Base-by-base conservation (phyloP, 1,140 invertebrate species). In the Drosophila nigrodunni region DNA sequence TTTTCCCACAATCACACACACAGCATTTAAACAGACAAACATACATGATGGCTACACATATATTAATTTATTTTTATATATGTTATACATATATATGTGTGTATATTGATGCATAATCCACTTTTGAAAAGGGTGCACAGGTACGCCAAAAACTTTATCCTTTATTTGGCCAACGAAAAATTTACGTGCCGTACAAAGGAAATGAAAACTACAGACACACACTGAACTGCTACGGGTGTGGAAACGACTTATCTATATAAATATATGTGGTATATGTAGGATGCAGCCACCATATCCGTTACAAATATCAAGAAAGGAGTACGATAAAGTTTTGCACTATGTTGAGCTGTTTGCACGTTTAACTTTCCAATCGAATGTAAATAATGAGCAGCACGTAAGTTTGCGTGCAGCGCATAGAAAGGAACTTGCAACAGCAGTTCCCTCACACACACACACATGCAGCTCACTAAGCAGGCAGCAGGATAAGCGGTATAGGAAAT, bases 361-460 rank as follows among this genome's bases (percentile, higher is more conserved):
- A 88, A 89, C 83, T 89, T 88, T 72, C 83, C 83, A 89, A 88
- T 88, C 83, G 83, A 88, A 88, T 89, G 85, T 88, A 89, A 88
- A 88, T 89, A 88, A 88, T 89, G 85, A 80, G 71, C 75, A 70
- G 67, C 80, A 78, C 77, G 76, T 71, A 71, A 80, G 52, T 64
- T 83, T 62, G 64, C 72, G 68, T 77, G 74, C 73, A 58, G 39
- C 57, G 43, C 61, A 47, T 37, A 52, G 58, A n/a, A 62, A 60
- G 52, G n/a, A 13, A 30, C 54, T 57, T 49, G 50, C 58, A 30
- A 43, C 44, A 57, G 10, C 21, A 2, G 15, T 11, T 62, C 49
- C 50, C 62, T 46, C 47, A 67, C 43, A 58, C 30, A 65, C 37
- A 21, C 34, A 46, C 57, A 18, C 25, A 30, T 30, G 25, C 25